A percentile compares a stretch with the other conserved stretches of the same genome.
These are phyloP conservation scores for Athene cunicularia DNA, from an alignment of 2,113 vertebrate genomes.

Conservation along the genomic window DNA sequence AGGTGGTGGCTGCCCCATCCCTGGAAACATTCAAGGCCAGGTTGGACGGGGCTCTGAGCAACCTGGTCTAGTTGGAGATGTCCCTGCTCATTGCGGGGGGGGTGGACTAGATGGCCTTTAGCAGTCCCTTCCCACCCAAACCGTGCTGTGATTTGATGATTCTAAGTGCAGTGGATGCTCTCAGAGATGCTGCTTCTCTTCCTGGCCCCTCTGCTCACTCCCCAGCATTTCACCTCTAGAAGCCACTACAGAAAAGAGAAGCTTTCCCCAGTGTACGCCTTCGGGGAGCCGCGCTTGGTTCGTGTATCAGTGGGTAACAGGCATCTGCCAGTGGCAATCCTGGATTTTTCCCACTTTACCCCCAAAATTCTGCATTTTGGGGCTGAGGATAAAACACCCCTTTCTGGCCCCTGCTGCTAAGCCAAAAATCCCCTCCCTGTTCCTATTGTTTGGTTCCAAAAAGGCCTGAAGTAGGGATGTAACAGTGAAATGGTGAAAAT, in stretches of 20 bases:
- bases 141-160: not conserved
- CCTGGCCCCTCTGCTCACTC: not conserved
- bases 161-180: not conserved
- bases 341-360: not conserved
- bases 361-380: not conserved
- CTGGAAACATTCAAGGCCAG: not conserved
- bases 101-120: rapidly evolving
- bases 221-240: not conserved
- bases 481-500: not conserved
- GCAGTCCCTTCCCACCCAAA: not conserved
- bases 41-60: not conserved
- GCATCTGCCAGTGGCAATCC: not conserved
- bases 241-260: not conserved
- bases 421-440: not conserved
- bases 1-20: not conserved
- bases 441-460: not conserved
- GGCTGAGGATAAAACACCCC: not conserved
- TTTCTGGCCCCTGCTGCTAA: not conserved
- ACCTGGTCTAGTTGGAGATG: rapidly evolving
- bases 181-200: not conserved
- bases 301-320: not conserved
- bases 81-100: not conserved
- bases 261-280: rapidly evolving
- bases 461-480: not conserved
- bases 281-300: rapidly evolving